These are phyloP conservation scores for Lasiommata megera DNA, from an alignment of 2,888 invertebrate genomes.

Conservation along the genomic window DNA sequence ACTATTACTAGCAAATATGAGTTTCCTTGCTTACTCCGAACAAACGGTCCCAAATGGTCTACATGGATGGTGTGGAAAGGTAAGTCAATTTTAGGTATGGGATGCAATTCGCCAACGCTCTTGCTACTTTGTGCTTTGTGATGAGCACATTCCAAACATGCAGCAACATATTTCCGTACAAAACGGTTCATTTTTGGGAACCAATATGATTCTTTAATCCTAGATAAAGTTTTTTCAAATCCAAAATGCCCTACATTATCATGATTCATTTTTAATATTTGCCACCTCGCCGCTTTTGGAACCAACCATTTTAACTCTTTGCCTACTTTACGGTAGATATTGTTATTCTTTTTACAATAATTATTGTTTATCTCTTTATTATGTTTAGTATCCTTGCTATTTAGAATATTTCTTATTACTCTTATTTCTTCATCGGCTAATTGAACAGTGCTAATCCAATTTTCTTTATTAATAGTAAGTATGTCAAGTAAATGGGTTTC, in stretches of 20 bases:
- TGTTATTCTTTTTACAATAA: conserved; percentile 28
- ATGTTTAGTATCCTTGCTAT: conserved; percentile 8
- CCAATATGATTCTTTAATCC: conserved; percentile 31
- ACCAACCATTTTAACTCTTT: conserved; percentile 34
- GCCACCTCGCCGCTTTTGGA: conserved; percentile 34
- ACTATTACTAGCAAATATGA: conserved; percentile 6
- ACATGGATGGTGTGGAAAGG: background rate
- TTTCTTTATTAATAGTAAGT: conserved; percentile 18
- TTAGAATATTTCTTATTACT: conserved; percentile 17
- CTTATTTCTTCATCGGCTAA: conserved; percentile 21
- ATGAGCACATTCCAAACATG: conserved; percentile 33
- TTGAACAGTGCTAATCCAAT: background rate
- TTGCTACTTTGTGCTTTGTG: conserved; percentile 21
- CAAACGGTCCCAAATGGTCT: conserved; percentile 11
- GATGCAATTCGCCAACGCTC: background rate
- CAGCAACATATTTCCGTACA: conserved; percentile 29
- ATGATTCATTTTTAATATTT: conserved; percentile 32
- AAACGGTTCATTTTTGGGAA: conserved; percentile 35
- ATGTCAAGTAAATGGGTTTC: conserved; percentile 25
- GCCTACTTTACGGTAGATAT: conserved; percentile 21
- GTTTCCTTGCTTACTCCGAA: conserved; percentile 3
- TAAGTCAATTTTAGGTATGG: background rate
- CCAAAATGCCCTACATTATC: conserved; percentile 35
- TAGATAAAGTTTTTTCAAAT: conserved; percentile 30
- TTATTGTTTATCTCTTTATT: conserved; percentile 28